A percentile compares a stretch with the other conserved stretches of the same genome.
These are phyloP conservation scores for Pavo muticus DNA, from an alignment of 2,113 vertebrate genomes.

Conservation along the genomic window DNA sequence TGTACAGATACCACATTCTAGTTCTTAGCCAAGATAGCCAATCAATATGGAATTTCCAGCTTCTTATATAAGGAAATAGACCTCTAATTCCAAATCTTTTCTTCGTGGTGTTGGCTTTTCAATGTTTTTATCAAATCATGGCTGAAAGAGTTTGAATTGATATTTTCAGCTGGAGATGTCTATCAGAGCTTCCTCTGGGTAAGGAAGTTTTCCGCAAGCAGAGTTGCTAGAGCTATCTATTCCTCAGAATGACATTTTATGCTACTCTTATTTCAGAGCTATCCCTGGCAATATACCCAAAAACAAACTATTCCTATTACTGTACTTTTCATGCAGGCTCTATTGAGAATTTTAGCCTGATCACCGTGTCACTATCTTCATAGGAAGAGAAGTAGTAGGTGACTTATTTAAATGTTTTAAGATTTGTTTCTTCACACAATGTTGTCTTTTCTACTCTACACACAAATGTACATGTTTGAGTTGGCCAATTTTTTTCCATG, in stretches of 20 bases:
- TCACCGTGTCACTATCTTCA: not conserved
- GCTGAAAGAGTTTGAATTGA: not conserved
- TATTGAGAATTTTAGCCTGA: not conserved
- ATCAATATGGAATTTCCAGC: not conserved
- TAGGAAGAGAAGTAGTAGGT: not conserved
- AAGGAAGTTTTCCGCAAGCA: not conserved
- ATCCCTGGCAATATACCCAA: too few species aligned
- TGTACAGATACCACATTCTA: rapidly evolving
- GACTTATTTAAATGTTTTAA: not conserved
- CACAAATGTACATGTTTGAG: not conserved
- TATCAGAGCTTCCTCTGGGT: not conserved
- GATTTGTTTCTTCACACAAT: not conserved
- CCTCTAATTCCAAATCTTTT: not conserved
- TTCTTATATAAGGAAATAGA: not conserved
- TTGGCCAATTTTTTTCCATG: not conserved
- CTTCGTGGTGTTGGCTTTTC: not conserved
- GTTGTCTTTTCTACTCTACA: not conserved
- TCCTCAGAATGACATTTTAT: not conserved
- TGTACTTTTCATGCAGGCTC: not conserved
- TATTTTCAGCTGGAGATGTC: not conserved
- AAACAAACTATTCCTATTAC: not conserved
- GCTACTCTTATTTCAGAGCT: not conserved
- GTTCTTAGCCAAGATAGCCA: not conserved
- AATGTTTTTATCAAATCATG: not conserved
- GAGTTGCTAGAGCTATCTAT: not conserved